Conservation (phyloP, 1,140 invertebrate genomes). For the Drosophila tropicalis region DNA sequence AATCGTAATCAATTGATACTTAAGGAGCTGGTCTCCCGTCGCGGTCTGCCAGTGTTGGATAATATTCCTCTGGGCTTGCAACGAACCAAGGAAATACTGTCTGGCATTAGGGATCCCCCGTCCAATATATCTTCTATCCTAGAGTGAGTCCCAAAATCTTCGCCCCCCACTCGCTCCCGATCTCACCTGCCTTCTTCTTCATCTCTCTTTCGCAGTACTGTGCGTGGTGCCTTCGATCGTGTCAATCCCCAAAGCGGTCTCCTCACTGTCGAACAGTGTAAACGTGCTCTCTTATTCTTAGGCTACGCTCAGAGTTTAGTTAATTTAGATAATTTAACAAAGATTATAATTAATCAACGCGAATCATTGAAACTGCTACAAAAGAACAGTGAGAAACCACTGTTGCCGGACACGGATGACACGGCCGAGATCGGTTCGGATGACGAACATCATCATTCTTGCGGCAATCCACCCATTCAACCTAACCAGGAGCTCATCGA, state of each 20-base stretch:
- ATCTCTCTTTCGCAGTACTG: slow-evolving; percentile 56
- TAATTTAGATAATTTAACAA: slow-evolving; percentile 81
- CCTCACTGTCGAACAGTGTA: slow-evolving; percentile 81
- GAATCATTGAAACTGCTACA: slow-evolving; percentile 76
- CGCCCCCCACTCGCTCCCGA: neutral
- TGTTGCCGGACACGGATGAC: slow-evolving; percentile 18
- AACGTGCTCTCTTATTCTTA: slow-evolving; percentile 82
- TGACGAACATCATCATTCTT: slow-evolving; percentile 12
- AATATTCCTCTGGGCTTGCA: slow-evolving; percentile 86
- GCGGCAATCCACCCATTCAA: slow-evolving; percentile 22
- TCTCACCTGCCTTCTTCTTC: neutral
- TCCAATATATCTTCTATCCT: slow-evolving; percentile 82
- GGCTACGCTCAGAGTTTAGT: slow-evolving; percentile 83
- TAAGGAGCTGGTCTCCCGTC: slow-evolving; percentile 87
- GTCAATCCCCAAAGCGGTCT: slow-evolving; percentile 75
- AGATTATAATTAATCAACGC: slow-evolving; percentile 79
- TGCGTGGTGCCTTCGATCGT: slow-evolving; percentile 82
- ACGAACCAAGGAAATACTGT: slow-evolving; percentile 86
- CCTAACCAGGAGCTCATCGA: slow-evolving; percentile 67
- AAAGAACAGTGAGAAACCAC: slow-evolving; percentile 47
- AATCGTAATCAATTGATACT: slow-evolving; percentile 86
- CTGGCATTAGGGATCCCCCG: slow-evolving; percentile 80
- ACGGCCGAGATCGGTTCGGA: slow-evolving; percentile 15
- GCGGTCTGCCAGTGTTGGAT: slow-evolving; percentile 86
- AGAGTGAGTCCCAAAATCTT: slow-evolving; percentile 61